Percentiles rank a stretch among this genome's conserved stretches.
These are phyloP conservation scores for Chaetura pelagica DNA, from an alignment of 2,113 vertebrate species.

Conservation along the genomic window DNA sequence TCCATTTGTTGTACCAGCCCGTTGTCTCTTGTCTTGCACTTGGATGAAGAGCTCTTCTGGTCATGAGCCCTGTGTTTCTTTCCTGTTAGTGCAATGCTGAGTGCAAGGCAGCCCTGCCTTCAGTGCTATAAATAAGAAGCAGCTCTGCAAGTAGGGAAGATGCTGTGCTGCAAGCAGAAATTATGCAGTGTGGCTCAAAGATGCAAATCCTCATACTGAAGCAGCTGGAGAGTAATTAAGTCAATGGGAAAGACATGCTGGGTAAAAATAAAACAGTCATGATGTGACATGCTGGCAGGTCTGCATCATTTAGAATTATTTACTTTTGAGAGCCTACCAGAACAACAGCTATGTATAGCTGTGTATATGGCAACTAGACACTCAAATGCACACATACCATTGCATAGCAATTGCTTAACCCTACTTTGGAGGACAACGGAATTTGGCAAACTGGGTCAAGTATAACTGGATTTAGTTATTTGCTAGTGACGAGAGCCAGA, in stretches of 20 bases:
- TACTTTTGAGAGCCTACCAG: neutral
- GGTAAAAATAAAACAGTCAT: slow-evolving; percentile 8
- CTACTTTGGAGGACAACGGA: neutral
- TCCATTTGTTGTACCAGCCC: neutral
- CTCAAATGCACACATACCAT: neutral
- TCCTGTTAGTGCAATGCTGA: neutral
- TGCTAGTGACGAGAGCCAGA: neutral
- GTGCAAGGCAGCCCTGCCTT: neutral
- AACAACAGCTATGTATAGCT: neutral
- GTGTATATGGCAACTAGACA: neutral
- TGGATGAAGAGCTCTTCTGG: neutral
- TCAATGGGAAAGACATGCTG: neutral
- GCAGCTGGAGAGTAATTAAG: slow-evolving; percentile 54
- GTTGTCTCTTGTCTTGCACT: neutral
- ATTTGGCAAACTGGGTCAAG: neutral
- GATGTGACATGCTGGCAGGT: neutral
- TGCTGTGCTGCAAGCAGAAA: slow-evolving; percentile 29
- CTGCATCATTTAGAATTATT: neutral
- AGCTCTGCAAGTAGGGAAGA: neutral
- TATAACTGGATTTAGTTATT: neutral
- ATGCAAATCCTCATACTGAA: neutral
- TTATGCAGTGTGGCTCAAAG: neutral
- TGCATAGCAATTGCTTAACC: rapidly evolving
- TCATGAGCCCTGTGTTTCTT: neutral
- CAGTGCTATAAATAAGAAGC: neutral